Evolutionary conservation across 2,797 vertebrate species (phyloP), one percentile per base, ranked within the genome.

Genomic region (Poliocrania exsul): DNA sequence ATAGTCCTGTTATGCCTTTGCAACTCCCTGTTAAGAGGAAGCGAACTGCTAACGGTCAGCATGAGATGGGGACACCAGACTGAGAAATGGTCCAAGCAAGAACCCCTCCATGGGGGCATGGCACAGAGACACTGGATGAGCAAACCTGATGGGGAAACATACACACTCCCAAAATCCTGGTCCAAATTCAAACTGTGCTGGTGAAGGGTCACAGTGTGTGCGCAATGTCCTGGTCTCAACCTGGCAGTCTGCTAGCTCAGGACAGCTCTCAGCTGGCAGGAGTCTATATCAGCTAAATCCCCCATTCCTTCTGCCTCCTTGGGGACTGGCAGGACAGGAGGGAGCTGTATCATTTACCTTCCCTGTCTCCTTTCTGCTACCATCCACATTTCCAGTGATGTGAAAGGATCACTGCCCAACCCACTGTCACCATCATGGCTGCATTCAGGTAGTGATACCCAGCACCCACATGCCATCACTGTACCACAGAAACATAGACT

Each of bases 211-310:
- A 0, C 11, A 42, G 19, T 5, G 10, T 26, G 14, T 77, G 50
- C 49, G 15, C 1, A 0, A 3, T 9, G 13, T 57, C 56, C 38
- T 38, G 40, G 40, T 38, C 17, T 29, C 1, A 1, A 18, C 21
- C 23, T 10, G 21, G 25, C 2, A 0, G 16, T 1, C 0, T 40
- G 50, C 24, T 79, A 14, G 47, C 13, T 37, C 57, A 37, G n/a
- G 15, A 16, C 1, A 5, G 33, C 29, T 75, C 24, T 33, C 42
- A 66, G 64, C 58, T 58, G 24, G 49, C 42, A 54, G 74, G 25
- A 37, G 24, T 3, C 7, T 20, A 23, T 25, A 38, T 49, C 57
- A 42, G 37, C 69, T 66, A 78, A 69, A 74, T 44, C 33, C 18
- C 29, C 31, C 37, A 17, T 49, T 42, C 17, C 33, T 42, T 78